Base-by-base conservation (phyloP, 2,888 invertebrate genomes). In the Drosophila sordidapex region DNA sequence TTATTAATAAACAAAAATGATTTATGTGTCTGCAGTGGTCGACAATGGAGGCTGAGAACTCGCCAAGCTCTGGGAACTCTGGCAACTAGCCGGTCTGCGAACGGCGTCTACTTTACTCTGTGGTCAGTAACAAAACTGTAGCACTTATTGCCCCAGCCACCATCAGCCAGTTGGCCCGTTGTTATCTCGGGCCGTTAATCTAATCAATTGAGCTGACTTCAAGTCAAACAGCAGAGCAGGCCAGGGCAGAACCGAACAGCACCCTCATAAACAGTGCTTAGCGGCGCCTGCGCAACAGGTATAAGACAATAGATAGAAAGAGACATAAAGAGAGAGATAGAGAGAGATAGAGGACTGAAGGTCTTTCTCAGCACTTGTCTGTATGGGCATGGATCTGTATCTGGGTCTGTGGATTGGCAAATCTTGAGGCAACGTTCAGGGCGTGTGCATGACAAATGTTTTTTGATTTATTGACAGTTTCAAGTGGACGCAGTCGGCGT, bases 1-100 rank as follows among this genome's bases (percentile, higher is more conserved):
- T 85, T 85, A 82, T 83, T 84, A 87, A 84, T 82, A 87, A 82
- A 87, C 82, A 76, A 75, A 82, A 76, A 84, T 87, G 82, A 87
- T 85, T 85, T 82, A 85, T 85, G 87, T 82, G 85, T 85, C 82
- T 75, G 85, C 75, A 69, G 49, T 65, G 77, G 48, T 49, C 64
- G 63, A 62, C 70, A 64, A 38, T 52, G 63, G 38, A 66, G 60
- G 60, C 66, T 62, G 74, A 61, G 63, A 31, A 35, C 35, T 36
- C 15, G 49, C 40, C 33, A 67, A 56, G n/a, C 64, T 63, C 52
- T 70, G 69, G 59, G 78, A 46, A 51, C n/a, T 51, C 60, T 76
- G 70, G 52, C 56, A 65, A 63, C 63, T 49, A 64, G 62, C 46
- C 49, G 33, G 40, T 11, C 53, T 15, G 33, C 15, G 5, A 10